Conservation (phyloP, 2,113 vertebrate species). For the Bos taurus region ARS-UCD2.0 NC_037330.1:73453001-73453500, state of each 20-base stretch:
- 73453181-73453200: background rate
- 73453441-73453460: background rate
- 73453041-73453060: background rate
- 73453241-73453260: background rate
- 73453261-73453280: background rate
- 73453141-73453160: background rate
- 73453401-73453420: background rate
- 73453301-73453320: too few relatives aligned
- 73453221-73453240: background rate
- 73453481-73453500: constrained; percentile 7
- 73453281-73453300: background rate
- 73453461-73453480: constrained; percentile 36
- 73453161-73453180: background rate
- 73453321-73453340: background rate
- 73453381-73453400: background rate
- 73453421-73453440: constrained; percentile 11
- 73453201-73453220: background rate
- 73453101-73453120: constrained; percentile 4
- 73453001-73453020: background rate
- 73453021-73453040: background rate
- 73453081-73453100: background rate
- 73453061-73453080: background rate
- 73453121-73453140: background rate
- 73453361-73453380: background rate
- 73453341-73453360: background rate